Evolutionary conservation across 2,797 vertebrate species (phyloP).

Genomic region (Melanitta fusca): DNA sequence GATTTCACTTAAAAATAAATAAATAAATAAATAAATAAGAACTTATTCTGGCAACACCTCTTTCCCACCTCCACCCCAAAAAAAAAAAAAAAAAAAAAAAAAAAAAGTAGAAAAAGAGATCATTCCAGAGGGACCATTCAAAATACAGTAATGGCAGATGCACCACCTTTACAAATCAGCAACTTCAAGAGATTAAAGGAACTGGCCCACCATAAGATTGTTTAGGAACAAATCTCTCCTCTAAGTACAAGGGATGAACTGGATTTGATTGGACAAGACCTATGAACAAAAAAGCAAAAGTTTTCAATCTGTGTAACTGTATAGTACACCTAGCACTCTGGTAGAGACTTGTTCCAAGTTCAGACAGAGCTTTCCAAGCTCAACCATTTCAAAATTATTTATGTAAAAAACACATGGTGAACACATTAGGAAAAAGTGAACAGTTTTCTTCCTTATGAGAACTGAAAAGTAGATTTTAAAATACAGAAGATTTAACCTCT

Average conservation of each 20-base stretch:
- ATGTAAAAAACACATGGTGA: slow-evolving; percentile 61
- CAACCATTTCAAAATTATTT: slow-evolving; percentile 27
- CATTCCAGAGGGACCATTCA: neutral
- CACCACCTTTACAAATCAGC: slow-evolving; percentile 21
- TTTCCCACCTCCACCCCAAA: too few relatives aligned
- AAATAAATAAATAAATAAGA: neutral
- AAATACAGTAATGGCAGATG: neutral
- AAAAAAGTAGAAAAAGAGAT: neutral
- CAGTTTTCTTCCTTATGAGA: slow-evolving; percentile 11
- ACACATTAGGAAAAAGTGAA: slow-evolving; percentile 61
- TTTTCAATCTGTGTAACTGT: neutral
- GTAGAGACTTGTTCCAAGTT: slow-evolving; percentile 12
- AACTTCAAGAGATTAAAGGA: neutral
- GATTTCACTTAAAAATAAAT: neutral
- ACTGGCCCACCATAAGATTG: slow-evolving; percentile 7
- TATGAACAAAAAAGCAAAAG: neutral
- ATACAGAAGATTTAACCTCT: neutral
- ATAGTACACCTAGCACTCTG: slow-evolving; percentile 29
- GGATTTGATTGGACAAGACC: slow-evolving; percentile 39
- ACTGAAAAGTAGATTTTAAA: slow-evolving; percentile 23
- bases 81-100: slow-evolving; percentile 37
- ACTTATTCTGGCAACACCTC: neutral
- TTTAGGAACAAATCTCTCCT: slow-evolving; percentile 25
- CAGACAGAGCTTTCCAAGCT: slow-evolving; percentile 18
- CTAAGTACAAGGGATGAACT: neutral